These are phyloP conservation scores for Tiaroga cobitis DNA, from an alignment of 2,797 vertebrate species.

Conservation along the genomic window DNA sequence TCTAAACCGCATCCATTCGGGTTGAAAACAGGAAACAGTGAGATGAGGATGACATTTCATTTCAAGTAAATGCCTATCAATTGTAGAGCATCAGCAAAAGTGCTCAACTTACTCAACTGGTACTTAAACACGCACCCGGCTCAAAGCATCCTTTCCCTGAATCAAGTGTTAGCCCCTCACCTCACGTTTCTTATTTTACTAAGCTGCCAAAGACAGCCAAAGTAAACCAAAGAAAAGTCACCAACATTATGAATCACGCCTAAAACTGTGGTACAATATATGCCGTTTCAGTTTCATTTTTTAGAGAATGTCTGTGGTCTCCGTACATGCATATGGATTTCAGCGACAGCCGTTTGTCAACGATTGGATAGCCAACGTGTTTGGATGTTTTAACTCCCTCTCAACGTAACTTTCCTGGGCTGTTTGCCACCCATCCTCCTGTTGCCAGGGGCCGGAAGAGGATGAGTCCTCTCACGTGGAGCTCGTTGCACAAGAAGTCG, in stretches of 20 bases:
- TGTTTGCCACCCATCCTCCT: constrained; percentile 56
- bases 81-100: constrained; percentile 56
- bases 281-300: constrained; percentile 34
- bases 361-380: neutral
- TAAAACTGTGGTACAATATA: constrained; percentile 34
- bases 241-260: constrained; percentile 23
- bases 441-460: constrained; percentile 1
- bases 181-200: constrained; percentile 32
- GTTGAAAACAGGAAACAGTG: constrained; percentile 66
- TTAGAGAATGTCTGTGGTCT: constrained; percentile 13
- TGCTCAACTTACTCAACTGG: constrained; percentile 46
- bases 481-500: constrained; percentile 36
- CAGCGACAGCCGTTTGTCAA: neutral
- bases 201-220: constrained; percentile 21
- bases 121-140: neutral
- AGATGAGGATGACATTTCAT: constrained; percentile 62
- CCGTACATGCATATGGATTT: constrained; percentile 1
- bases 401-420: constrained; percentile 32
- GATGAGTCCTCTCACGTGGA: constrained; percentile 28
- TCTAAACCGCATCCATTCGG: constrained; percentile 71
- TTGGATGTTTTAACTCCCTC: constrained; percentile 25
- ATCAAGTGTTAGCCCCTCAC: constrained; percentile 11
- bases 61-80: constrained; percentile 61
- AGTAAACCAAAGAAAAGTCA: constrained; percentile 14
- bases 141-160: neutral